Evolutionary conservation across 2,888 invertebrate species (phyloP).

Genomic region (Xylota segnis): DNA sequence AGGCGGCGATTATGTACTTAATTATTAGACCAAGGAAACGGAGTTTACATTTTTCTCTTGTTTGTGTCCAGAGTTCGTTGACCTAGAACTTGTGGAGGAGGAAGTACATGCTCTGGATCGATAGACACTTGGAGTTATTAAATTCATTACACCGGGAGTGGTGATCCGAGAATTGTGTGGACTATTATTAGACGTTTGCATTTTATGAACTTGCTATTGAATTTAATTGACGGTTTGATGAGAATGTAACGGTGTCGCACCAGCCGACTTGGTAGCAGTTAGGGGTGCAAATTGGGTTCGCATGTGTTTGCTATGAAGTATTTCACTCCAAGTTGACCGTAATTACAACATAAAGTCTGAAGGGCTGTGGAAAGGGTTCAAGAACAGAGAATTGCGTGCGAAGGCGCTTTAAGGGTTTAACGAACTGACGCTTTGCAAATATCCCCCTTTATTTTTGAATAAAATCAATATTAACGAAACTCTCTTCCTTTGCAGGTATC

Average conservation of each 20-base stretch:
- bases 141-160: neutral
- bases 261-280: neutral
- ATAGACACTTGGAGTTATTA: slow-evolving; percentile 13
- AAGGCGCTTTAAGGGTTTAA: neutral
- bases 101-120: slow-evolving; percentile 7
- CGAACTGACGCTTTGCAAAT: neutral
- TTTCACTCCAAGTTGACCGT: slow-evolving; percentile 11
- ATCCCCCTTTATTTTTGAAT: neutral
- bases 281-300: neutral
- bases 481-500: slow-evolving; percentile 87
- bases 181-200: slow-evolving; percentile 23
- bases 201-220: slow-evolving; percentile 46
- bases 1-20: slow-evolving; percentile 13
- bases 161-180: neutral
- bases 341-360: neutral
- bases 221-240: slow-evolving; percentile 56
- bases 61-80: slow-evolving; percentile 24
- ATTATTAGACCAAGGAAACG: slow-evolving; percentile 49
- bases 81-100: slow-evolving; percentile 1
- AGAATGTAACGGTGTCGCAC: neutral
- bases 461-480: neutral
- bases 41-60: neutral
- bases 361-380: no score
- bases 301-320: slow-evolving; percentile 5
- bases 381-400: neutral